phyloP scores from a whole-genome alignment of 2,888 invertebrate species.

The Hoplodrina blanda region DNA sequence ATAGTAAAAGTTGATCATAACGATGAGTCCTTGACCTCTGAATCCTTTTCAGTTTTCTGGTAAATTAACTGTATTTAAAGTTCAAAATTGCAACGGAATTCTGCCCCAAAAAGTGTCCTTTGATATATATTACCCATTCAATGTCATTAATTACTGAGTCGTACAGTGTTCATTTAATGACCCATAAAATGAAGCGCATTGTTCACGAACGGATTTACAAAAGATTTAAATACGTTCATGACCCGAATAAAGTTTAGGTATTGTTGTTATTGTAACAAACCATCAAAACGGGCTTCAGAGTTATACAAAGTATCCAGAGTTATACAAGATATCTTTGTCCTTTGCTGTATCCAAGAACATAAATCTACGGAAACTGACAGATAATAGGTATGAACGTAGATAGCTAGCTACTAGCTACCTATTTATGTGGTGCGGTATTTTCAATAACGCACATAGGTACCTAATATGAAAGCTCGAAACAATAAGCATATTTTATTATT shows the following conservation, averaged over 20 bases:
- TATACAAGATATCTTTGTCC: constrained; percentile 29
- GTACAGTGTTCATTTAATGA: constrained; percentile 81
- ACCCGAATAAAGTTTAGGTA: constrained; percentile 74
- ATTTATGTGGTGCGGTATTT: constrained; percentile 21
- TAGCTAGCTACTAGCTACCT: neutral
- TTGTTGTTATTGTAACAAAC: constrained; percentile 50
- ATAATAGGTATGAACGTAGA: constrained; percentile 20
- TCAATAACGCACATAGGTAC: constrained; percentile 5
- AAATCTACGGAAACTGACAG: constrained; percentile 32
- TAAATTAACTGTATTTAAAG: neutral
- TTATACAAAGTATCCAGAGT: constrained; percentile 22
- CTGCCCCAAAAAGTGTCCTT: constrained; percentile 37
- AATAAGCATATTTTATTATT: too few relatives aligned
- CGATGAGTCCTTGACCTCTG: too few relatives aligned
- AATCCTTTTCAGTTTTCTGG: too few relatives aligned
- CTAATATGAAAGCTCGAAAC: constrained; percentile 6
- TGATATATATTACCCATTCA: constrained; percentile 26
- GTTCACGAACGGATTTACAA: constrained; percentile 73
- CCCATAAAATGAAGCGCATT: constrained; percentile 77
- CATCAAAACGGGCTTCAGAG: constrained; percentile 32
- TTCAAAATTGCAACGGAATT: neutral
- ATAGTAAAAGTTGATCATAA: too few relatives aligned
- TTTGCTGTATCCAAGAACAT: constrained; percentile 37
- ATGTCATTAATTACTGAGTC: constrained; percentile 69
- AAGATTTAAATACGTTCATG: constrained; percentile 79